phyloP scores from a whole-genome alignment of 2,888 invertebrate genomes.

The Ernsta delagoae region DNA sequence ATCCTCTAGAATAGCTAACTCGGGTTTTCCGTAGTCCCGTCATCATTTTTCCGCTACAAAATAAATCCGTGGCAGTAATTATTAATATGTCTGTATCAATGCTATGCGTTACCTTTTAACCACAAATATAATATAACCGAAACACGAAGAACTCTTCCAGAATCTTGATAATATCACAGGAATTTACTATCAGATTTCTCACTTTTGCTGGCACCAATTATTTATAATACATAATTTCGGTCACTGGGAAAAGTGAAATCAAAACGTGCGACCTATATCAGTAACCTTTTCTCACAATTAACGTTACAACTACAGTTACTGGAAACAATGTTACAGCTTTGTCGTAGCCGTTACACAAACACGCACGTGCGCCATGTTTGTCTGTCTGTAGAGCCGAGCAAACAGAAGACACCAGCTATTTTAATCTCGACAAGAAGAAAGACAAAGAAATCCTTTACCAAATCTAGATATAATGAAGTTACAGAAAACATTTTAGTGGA shows the following conservation, averaged over 20 bases:
- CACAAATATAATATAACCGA: background rate
- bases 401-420: background rate
- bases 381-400: conserved; percentile 15
- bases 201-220: conserved; percentile 3
- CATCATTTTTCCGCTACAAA: background rate
- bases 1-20: too few species aligned
- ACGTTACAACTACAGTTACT: conserved; percentile 39
- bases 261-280: conserved; percentile 5
- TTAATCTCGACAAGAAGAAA: background rate
- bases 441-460: background rate
- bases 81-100: too few species aligned
- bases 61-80: background rate
- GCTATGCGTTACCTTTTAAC: background rate
- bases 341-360: conserved; percentile 30
- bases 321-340: conserved; percentile 22
- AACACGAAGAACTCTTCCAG: background rate
- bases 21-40: too few species aligned
- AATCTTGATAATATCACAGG: background rate
- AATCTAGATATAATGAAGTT: too few species aligned
- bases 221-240: background rate
- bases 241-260: background rate
- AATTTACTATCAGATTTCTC: background rate
- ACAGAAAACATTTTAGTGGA: too few species aligned
- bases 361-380: conserved; percentile 43
- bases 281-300: conserved; percentile 7